Conservation (phyloP, 2,888 invertebrate species). For the Diarsia rubi region DNA sequence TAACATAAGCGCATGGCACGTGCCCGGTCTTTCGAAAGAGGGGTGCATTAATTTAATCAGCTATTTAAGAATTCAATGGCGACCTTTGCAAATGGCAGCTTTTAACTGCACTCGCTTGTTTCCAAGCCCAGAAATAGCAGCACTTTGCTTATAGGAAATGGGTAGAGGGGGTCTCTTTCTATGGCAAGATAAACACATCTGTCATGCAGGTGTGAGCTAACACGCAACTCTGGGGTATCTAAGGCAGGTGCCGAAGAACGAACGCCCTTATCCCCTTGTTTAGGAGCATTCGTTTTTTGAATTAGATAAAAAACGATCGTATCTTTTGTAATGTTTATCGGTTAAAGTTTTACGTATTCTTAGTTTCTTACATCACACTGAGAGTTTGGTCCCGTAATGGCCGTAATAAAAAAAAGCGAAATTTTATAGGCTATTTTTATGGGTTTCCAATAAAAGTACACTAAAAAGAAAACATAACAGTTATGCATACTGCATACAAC, state of each 20-base stretch:
- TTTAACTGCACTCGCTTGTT: constrained; percentile 27
- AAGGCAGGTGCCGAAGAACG: constrained; percentile 68
- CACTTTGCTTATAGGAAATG: constrained; percentile 51
- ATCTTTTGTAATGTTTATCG: constrained; percentile 2
- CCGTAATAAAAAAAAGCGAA: constrained; percentile 35
- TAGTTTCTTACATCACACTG: constrained; percentile 13
- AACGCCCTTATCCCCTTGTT: constrained; percentile 46
- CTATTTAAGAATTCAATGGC: constrained; percentile 62
- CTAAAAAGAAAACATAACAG: constrained; percentile 2
- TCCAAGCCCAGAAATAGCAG: constrained; percentile 42
- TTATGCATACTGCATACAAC: constrained; percentile 2
- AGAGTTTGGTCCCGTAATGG: not conserved
- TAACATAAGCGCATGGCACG: constrained; percentile 60
- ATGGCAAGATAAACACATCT: constrained; percentile 76
- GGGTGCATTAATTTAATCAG: constrained; percentile 56
- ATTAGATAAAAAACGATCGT: constrained; percentile 2
- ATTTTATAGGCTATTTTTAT: constrained; percentile 22
- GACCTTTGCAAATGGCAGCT: constrained; percentile 49
- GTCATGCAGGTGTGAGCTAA: constrained; percentile 82
- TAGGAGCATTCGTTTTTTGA: constrained; percentile 44
- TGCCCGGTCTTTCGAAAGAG: constrained; percentile 57
- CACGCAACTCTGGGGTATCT: constrained; percentile 60
- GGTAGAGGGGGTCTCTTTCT: constrained; percentile 33
- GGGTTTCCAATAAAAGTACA: not conserved
- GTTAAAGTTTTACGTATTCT: constrained; percentile 14